A percentile compares a stretch with the other conserved stretches of the same genome.
These are phyloP conservation scores for Fragum sueziense DNA, from an alignment of 2,888 invertebrate genomes.

Conservation along the genomic window DNA sequence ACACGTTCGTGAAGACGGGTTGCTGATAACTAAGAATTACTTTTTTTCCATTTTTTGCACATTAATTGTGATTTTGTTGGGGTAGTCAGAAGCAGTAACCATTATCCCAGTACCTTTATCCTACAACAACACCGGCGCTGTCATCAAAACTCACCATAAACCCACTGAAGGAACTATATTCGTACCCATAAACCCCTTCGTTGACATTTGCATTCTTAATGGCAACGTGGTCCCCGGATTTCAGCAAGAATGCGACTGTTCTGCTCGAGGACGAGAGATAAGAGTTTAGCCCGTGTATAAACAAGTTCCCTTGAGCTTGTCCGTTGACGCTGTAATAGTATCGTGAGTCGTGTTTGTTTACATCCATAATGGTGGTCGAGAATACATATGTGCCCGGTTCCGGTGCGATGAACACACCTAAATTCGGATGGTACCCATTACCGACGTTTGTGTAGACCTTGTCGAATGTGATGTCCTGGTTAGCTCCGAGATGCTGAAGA, in stretches of 20 bases:
- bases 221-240: background rate
- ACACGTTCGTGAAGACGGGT: too few species aligned
- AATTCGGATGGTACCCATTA: slow-evolving; percentile 6
- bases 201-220: slow-evolving; percentile 1
- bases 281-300: slow-evolving; percentile 1
- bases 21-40: too few species aligned
- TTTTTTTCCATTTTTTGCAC: too few species aligned
- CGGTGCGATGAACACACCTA: slow-evolving; percentile 10
- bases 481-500: slow-evolving; percentile 13
- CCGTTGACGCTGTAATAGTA: slow-evolving; percentile 16
- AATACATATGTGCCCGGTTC: slow-evolving; percentile 12
- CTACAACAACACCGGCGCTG: slow-evolving; percentile 10
- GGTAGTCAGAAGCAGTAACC: too few species aligned
- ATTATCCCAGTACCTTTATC: too few species aligned
- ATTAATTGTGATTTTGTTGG: too few species aligned
- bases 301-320: background rate
- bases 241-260: background rate
- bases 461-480: slow-evolving; percentile 14
- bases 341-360: background rate
- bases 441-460: slow-evolving; percentile 16
- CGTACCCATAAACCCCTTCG: slow-evolving; percentile 17
- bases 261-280: background rate
- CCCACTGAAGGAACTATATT: slow-evolving; percentile 12
- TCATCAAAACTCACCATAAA: slow-evolving; percentile 21
- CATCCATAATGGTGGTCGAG: slow-evolving; percentile 11